A percentile compares a stretch with the other conserved stretches of the same genome.
Conservation (phyloP, 1,140 invertebrate species). For the Portunus trituberculatus region DNA sequence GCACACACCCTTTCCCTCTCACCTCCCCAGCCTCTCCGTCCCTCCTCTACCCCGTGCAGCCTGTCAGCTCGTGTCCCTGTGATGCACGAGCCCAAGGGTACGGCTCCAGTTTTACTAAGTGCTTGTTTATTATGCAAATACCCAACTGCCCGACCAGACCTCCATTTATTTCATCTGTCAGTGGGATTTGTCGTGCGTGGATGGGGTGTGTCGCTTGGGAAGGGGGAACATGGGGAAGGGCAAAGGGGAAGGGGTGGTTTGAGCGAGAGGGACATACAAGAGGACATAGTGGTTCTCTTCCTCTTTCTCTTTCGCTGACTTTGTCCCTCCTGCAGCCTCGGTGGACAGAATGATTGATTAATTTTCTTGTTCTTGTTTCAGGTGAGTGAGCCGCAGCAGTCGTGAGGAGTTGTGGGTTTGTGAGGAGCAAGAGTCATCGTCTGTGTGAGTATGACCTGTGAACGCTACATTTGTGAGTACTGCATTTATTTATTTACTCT, state of each 20-base stretch:
- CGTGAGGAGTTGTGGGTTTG: background rate
- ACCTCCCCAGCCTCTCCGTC: background rate
- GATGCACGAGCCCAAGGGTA: slow-evolving; percentile 39
- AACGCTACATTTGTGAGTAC: background rate
- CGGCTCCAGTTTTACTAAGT: slow-evolving; percentile 52
- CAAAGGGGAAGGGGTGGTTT: background rate
- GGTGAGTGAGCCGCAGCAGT: background rate
- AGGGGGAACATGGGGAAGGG: background rate
- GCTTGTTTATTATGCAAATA: slow-evolving; percentile 72
- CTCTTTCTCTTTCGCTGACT: background rate
- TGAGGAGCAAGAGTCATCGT: background rate
- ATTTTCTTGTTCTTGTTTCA: slow-evolving; percentile 1
- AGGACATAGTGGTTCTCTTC: background rate
- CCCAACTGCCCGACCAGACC: slow-evolving; percentile 17
- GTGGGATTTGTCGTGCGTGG: slow-evolving; percentile 51
- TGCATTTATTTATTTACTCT: background rate
- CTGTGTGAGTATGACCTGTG: background rate
- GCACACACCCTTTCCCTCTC: too few relatives aligned
- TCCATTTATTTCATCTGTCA: slow-evolving; percentile 48
- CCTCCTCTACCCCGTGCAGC: background rate
- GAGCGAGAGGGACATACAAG: background rate
- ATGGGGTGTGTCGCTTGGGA: background rate
- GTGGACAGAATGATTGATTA: background rate
- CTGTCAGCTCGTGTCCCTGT: background rate
- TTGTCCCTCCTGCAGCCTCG: background rate